Evolutionary conservation across 2,113 vertebrate genomes (phyloP), one percentile per base, ranked within the genome.

Genomic region (Brachirus orientalis): DNA sequence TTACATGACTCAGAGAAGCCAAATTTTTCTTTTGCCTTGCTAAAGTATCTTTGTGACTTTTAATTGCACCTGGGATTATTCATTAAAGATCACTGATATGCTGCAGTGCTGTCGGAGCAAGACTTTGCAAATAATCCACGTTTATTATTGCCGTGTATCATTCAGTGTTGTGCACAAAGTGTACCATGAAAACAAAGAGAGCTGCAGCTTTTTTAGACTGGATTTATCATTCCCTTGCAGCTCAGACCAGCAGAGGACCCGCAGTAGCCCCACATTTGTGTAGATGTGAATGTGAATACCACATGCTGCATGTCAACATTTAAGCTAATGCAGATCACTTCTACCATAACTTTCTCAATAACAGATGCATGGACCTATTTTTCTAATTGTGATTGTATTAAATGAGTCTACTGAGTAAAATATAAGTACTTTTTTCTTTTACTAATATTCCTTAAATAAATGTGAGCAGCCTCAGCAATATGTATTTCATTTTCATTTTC

Each of bases 211-310:
- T 28, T 28, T 28, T n/a, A n/a, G n/a, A n/a, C n/a, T n/a, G n/a
- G 28, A 28, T 28, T 28, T 28, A 36, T 46, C 51, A 50, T 1
- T 14, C 33, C 48, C 18, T 40, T 38, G 14, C 52, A 35, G 43
- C 52, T 55, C 10, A 48, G 51, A 53, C 40, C 44, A 2, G 19
- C 12, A n/a, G 20, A 45, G 16, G 47, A 46, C 22, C 52, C 3
- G 48, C 57, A 33, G 68, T 36, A 73, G 37, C 44, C 36, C 8
- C 35, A 57, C 45, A 58, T 36, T 65, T 22, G 48, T 53, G 54
- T 33, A 61, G 48, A 64, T 16, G 6, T 37, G 3, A 17, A 22
- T 77, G 63, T 46, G 18, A 13, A 60, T 33, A 40, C 53, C 9
- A 11, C 36, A 37, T 5, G 9, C 3, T 20, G n/a, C 35, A 43